Evolutionary conservation across 2,113 vertebrate species (phyloP).

Genomic region (Limanda limanda): DNA sequence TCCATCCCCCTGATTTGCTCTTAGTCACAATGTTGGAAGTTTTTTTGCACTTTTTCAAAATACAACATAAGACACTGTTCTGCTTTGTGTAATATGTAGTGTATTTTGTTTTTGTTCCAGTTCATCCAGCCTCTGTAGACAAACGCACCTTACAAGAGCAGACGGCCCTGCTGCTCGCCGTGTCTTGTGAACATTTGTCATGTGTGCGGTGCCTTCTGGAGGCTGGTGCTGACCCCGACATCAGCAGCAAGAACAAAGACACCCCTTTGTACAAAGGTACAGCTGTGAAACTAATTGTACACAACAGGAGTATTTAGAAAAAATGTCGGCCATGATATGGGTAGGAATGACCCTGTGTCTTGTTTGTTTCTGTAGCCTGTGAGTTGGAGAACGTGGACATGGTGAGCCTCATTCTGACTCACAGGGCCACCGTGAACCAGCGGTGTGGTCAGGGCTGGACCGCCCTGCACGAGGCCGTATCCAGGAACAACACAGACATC

Average conservation of each 20-base stretch:
- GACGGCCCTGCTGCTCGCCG: conserved; percentile 90
- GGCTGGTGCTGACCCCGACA: conserved; percentile 92
- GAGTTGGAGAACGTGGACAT: conserved; percentile 87
- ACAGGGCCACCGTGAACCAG: conserved; percentile 90
- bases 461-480: conserved; percentile 92
- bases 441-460: conserved; percentile 93
- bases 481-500: conserved; percentile 87
- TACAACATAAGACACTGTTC: neutral
- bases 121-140: conserved; percentile 87
- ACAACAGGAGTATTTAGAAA: neutral
- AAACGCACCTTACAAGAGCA: conserved; percentile 95
- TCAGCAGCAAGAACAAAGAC: conserved; percentile 92
- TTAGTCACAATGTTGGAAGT: neutral
- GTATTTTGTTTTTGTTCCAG: conserved; percentile 66
- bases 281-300: conserved; percentile 28
- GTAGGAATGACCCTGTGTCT: neutral
- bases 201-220: conserved; percentile 89
- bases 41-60: neutral
- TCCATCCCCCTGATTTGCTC: no score
- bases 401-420: conserved; percentile 84
- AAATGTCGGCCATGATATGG: neutral
- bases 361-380: conserved; percentile 83
- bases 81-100: conserved; percentile 4
- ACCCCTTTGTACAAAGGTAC: conserved; percentile 94
- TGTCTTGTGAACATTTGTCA: conserved; percentile 86